phyloP scores from a whole-genome alignment of 2,888 invertebrate genomes.

The Eubasilissa splendida region DNA sequence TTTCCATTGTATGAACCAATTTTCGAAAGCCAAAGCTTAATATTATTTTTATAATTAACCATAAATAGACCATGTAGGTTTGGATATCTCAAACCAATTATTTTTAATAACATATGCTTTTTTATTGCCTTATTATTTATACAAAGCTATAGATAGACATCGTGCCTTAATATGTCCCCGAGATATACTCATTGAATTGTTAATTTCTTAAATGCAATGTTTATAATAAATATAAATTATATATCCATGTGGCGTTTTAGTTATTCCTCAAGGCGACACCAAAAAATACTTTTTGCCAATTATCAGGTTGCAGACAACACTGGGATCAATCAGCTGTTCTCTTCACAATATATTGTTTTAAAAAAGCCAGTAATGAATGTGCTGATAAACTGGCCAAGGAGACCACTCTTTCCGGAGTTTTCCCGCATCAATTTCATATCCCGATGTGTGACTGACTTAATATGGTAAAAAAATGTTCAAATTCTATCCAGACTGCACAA shows the following conservation, averaged over 20 bases:
- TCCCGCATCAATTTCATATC: too few relatives aligned
- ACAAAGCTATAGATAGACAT: slow-evolving; percentile 2
- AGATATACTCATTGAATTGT: slow-evolving; percentile 22
- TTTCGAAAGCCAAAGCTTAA: slow-evolving; percentile 28
- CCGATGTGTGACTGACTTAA: too few relatives aligned
- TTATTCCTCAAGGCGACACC: too few relatives aligned
- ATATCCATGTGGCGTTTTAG: neutral
- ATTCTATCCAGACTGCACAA: too few relatives aligned
- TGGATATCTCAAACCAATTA: neutral
- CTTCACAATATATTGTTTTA: too few relatives aligned
- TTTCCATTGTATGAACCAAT: neutral
- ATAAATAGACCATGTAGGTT: neutral
- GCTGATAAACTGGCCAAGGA: too few relatives aligned
- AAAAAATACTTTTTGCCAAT: too few relatives aligned
- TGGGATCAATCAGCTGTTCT: too few relatives aligned
- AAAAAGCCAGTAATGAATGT: too few relatives aligned
- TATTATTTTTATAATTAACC: slow-evolving; percentile 12
- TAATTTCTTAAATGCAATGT: slow-evolving; percentile 15
- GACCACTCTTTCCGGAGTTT: too few relatives aligned
- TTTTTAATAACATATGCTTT: slow-evolving; percentile 16
- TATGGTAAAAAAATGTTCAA: too few relatives aligned
- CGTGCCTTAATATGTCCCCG: slow-evolving; percentile 22
- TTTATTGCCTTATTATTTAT: slow-evolving; percentile 15
- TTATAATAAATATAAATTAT: slow-evolving; percentile 29
- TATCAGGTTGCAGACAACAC: too few relatives aligned